phyloP scores from a whole-genome alignment of 1,140 invertebrate genomes.

The Periplaneta americana region DNA sequence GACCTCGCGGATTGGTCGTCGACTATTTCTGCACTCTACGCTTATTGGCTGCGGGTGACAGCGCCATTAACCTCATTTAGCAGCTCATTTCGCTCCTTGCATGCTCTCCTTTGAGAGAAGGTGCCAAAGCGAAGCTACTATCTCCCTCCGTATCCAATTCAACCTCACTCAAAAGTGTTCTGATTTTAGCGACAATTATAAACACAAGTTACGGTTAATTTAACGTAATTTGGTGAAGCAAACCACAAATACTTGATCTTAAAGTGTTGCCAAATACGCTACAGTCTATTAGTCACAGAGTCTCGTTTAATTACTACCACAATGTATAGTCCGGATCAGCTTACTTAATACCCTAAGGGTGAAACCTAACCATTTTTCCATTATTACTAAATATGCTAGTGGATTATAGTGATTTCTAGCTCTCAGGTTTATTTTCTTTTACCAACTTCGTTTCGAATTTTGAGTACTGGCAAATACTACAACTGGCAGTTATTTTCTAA shows the following conservation, averaged over 20 bases:
- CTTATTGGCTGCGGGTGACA: not conserved
- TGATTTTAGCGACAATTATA: not conserved
- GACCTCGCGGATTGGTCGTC: not conserved
- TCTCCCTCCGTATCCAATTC: not conserved
- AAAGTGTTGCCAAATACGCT: not conserved
- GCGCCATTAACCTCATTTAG: not conserved
- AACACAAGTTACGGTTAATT: not conserved
- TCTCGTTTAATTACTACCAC: no score
- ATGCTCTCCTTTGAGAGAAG: not conserved
- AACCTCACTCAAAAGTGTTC: not conserved
- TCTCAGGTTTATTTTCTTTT: no score
- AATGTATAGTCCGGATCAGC: no score
- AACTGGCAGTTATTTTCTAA: no score
- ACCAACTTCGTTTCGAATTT: no score
- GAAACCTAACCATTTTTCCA: no score
- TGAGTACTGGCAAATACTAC: no score
- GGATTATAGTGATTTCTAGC: no score
- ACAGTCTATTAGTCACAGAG: no score
- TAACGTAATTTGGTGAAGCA: not conserved
- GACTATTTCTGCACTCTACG: not conserved
- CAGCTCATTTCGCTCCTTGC: not conserved
- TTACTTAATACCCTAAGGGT: no score
- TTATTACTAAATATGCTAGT: no score
- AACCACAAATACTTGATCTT: not conserved
- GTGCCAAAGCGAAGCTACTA: not conserved